Percentiles rank a stretch among this genome's conserved stretches.
These are phyloP conservation scores for Hiodon alosoides DNA, from an alignment of 2,113 vertebrate genomes.

Conservation along the genomic window DNA sequence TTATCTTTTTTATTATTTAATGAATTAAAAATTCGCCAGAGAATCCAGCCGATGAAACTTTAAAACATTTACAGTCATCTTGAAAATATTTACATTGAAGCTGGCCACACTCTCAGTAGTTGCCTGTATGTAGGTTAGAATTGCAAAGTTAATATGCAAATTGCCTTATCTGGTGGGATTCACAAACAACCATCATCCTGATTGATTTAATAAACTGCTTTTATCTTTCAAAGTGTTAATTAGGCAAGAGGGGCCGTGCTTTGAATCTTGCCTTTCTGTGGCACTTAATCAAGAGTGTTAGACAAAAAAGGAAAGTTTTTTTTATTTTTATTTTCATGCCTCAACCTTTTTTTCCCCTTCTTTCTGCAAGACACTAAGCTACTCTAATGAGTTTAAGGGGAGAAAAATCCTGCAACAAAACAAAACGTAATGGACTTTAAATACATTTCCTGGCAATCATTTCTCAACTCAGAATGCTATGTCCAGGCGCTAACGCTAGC, in stretches of 20 bases:
- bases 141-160: conserved; percentile 98
- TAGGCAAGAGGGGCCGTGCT: conserved; percentile 89
- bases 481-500: background rate
- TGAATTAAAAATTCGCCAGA: conserved; percentile 57
- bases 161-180: conserved; percentile 97
- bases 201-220: conserved; percentile 99
- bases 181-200: conserved; percentile 98
- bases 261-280: conserved; percentile 54
- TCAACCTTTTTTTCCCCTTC: conserved; percentile 29
- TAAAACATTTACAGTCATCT: conserved; percentile 56
- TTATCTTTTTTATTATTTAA: conserved; percentile 62
- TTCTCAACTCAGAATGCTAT: too few species aligned
- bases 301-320: conserved; percentile 52
- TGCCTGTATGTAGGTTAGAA: conserved; percentile 96
- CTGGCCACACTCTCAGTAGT: conserved; percentile 81
- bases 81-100: conserved; percentile 89
- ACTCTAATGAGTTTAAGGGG: conserved; percentile 22
- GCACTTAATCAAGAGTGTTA: conserved; percentile 53
- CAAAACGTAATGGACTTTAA: conserved; percentile 1
- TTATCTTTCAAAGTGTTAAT: conserved; percentile 99
- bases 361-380: conserved; percentile 33
- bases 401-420: background rate
- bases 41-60: conserved; percentile 55
- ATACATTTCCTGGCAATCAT: conserved; percentile 8
- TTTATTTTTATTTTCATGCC: conserved; percentile 28